A percentile compares a stretch with the other conserved stretches of the same genome.
These are phyloP conservation scores for Ctenopoma kingsleyae DNA, from an alignment of 2,797 vertebrate species.

Conservation along the genomic window DNA sequence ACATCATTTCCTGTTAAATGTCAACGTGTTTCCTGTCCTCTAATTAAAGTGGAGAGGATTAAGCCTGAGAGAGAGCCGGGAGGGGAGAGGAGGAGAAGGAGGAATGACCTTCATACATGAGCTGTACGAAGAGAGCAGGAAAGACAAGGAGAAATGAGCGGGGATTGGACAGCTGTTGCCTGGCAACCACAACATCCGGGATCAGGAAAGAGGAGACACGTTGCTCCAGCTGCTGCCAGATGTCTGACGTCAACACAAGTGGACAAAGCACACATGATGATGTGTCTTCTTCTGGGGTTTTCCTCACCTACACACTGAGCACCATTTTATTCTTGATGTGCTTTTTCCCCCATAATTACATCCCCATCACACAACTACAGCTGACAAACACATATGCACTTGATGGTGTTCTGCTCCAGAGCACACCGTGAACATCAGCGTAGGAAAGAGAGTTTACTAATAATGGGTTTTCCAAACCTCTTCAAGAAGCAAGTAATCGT, in stretches of 20 bases:
- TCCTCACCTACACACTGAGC: neutral
- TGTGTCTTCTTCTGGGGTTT: constrained; percentile 4
- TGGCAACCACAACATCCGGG: constrained; percentile 67
- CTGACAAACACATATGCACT: neutral
- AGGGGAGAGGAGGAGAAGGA: constrained; percentile 14
- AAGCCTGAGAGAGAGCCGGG: neutral
- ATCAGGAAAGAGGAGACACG: constrained; percentile 53
- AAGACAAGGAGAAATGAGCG: constrained; percentile 19
- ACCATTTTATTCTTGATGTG: neutral
- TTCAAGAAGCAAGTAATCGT: neutral
- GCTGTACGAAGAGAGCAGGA: constrained; percentile 28
- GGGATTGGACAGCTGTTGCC: constrained; percentile 68
- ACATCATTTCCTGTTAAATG: constrained; percentile 60
- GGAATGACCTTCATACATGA: constrained; percentile 77
- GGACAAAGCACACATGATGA: constrained; percentile 10
- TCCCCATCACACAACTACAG: neutral
- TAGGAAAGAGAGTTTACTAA: neutral
- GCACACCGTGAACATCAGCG: too few species aligned
- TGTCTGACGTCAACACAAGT: constrained; percentile 39
- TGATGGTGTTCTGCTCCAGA: neutral
- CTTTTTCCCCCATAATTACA: neutral
- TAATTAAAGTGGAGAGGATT: neutral
- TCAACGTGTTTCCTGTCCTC: constrained; percentile 14
- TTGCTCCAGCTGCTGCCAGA: constrained; percentile 18
- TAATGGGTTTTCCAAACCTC: neutral